Evolutionary conservation across 2,888 invertebrate species (phyloP).

Genomic region (Polydrusus pterygomalis): DNA sequence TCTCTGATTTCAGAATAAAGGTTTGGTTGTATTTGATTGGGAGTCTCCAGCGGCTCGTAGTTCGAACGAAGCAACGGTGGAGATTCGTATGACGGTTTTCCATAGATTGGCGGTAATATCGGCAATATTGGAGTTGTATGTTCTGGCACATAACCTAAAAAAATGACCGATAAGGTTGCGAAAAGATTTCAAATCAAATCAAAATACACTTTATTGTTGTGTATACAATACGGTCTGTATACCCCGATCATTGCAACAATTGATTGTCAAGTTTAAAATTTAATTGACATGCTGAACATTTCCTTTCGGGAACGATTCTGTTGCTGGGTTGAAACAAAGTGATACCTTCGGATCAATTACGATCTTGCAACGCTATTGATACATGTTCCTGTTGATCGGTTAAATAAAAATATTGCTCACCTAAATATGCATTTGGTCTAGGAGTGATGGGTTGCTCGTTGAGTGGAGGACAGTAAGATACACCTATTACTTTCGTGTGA

Average conservation of each 20-base stretch:
- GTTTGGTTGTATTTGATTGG: slow-evolving; percentile 54
- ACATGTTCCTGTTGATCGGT: too few relatives aligned
- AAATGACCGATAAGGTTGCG: not conserved
- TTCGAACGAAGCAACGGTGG: slow-evolving; percentile 22
- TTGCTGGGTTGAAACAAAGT: too few relatives aligned
- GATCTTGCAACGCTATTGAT: too few relatives aligned
- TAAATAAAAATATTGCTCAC: slow-evolving; percentile 43
- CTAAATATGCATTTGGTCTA: slow-evolving; percentile 68
- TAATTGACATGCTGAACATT: too few relatives aligned
- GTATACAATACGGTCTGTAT: too few relatives aligned
- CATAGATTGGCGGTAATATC: slow-evolving; percentile 30
- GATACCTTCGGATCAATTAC: too few relatives aligned
- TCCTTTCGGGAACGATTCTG: too few relatives aligned
- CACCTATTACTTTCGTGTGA: slow-evolving; percentile 83
- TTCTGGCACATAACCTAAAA: slow-evolving; percentile 47
- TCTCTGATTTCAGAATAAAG: slow-evolving; percentile 38
- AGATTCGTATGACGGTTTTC: slow-evolving; percentile 40
- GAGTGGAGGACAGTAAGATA: slow-evolving; percentile 71
- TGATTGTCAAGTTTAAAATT: too few relatives aligned
- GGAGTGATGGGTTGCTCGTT: slow-evolving; percentile 69
- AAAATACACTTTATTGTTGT: too few relatives aligned
- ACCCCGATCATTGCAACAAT: too few relatives aligned
- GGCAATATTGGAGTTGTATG: slow-evolving; percentile 29
- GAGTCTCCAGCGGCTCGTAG: slow-evolving; percentile 41
- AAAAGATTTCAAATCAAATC: too few relatives aligned